Evolutionary conservation across 2,888 invertebrate genomes (phyloP), one percentile per base, ranked within the genome.

Genomic region (Diadromus collaris): DNA sequence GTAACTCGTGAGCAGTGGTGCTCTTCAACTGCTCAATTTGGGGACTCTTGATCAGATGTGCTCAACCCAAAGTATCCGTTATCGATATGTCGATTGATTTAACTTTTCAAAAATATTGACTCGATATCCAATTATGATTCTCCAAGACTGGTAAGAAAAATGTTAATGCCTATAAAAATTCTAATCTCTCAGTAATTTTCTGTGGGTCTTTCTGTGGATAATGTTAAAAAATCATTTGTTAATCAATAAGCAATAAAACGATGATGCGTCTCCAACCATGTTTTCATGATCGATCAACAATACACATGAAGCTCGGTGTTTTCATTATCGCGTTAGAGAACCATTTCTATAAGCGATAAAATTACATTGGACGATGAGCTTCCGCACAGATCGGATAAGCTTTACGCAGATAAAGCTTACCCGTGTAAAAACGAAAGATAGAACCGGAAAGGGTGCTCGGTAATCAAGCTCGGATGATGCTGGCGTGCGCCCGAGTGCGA

Each of bases 401-500:
- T 41, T 41, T 16, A 41, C 5, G 38, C 38, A 5, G 5, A 48
- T 48, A 24, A 56, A 16, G 56, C 16, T 29, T 16, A 27, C 13
- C 7, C n/a, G 56, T 1, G 10, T 38, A 65, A 41, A n/a, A 61
- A 51, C 29, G 65, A 41, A 38, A 32, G 21, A 13, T 34, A n/a
- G 32, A 19, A 32, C 19, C 56, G 60, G 13, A 27, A 51, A 41
- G 13, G 24, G 46, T 38, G 58, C 63, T 38, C 19, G 60, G 41
- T 60, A 48, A 71, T 67, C 29, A 61, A 71, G 60, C 61, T 32
- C 64, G 58, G 48, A 29, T 46, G 64, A 19, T 32, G 48, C 34
- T 41, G 48, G 60, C 32, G 61, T 70, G 70, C 38, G 51, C 58
- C 65, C 38, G 65, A 70, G 44, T 67, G 61, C 61, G 75, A 75